Evolutionary conservation across 2,113 vertebrate species (phyloP).

Genomic region (Ranitomeya variabilis): DNA sequence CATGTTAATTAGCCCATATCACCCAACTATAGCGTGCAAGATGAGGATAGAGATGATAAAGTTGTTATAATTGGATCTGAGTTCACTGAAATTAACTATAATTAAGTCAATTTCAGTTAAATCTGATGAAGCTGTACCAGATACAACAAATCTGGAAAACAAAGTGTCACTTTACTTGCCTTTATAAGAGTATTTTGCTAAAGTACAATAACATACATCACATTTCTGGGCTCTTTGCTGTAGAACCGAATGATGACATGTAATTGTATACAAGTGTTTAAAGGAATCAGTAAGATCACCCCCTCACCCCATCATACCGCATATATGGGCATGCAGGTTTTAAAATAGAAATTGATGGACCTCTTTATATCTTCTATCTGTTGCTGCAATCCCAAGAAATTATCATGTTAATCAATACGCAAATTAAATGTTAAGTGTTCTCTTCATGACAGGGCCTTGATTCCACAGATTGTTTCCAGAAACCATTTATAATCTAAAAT

Average conservation of each 20-base stretch:
- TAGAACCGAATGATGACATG: not conserved
- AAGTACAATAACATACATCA: not conserved
- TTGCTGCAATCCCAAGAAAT: too few relatives aligned
- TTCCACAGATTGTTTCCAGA: too few relatives aligned
- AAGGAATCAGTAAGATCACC: too few relatives aligned
- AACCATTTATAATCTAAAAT: too few relatives aligned
- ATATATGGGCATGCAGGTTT: too few relatives aligned
- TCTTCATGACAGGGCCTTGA: too few relatives aligned
- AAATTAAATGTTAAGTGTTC: too few relatives aligned
- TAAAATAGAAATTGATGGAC: too few relatives aligned
- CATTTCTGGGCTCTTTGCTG: not conserved
- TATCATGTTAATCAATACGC: too few relatives aligned
- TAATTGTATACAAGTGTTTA: not conserved
- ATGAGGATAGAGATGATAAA: constrained; percentile 5
- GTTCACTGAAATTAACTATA: constrained; percentile 32
- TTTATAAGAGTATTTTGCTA: not conserved
- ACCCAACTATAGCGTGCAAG: not conserved
- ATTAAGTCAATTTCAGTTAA: not conserved
- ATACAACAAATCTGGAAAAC: constrained; percentile 21
- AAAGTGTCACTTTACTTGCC: not conserved
- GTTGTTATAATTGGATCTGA: constrained; percentile 31
- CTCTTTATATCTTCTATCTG: too few relatives aligned
- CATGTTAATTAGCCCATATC: constrained; percentile 24
- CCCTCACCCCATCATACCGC: too few relatives aligned
- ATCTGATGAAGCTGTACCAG: not conserved